Percentiles rank a stretch among this genome's conserved stretches.
phyloP scores from a whole-genome alignment of 2,113 vertebrate genomes.

The Choloepus hoffmanni region DNA sequence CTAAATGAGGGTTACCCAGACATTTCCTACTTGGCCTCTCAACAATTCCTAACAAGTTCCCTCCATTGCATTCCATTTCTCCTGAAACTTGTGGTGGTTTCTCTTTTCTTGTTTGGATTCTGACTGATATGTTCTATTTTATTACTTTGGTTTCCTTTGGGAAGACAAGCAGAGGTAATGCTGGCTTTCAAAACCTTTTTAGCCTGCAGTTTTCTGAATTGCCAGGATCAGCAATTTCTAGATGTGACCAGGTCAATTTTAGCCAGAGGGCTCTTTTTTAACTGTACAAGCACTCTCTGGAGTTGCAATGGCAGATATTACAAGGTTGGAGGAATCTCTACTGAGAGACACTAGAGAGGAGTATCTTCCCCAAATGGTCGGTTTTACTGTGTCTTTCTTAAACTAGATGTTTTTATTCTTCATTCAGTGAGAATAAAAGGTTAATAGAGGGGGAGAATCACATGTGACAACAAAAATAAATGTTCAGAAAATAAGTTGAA shows the following conservation, averaged over 20 bases:
- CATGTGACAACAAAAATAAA: neutral
- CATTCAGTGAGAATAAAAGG: neutral
- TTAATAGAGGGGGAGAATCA: neutral
- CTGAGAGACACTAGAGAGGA: neutral
- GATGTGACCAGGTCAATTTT: neutral
- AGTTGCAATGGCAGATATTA: neutral
- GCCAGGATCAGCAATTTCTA: slow-evolving; percentile 15
- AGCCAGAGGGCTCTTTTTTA: neutral
- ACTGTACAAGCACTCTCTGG: neutral
- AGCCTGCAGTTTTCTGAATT: neutral
- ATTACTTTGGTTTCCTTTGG: slow-evolving; percentile 6
- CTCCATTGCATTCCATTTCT: neutral
- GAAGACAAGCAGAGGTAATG: neutral
- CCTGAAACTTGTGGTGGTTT: neutral
- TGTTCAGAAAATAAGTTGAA: neutral
- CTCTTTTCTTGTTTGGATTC: neutral
- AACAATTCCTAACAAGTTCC: neutral
- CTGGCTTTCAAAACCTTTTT: neutral
- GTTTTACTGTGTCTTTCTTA: neutral
- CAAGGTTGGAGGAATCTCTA: neutral
- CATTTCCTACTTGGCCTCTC: neutral
- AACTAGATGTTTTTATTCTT: neutral
- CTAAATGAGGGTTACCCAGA: neutral
- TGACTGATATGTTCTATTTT: neutral
- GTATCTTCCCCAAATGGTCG: neutral